These are phyloP conservation scores for Lophotriccus pileatus DNA, from an alignment of 2,797 vertebrate genomes.

Conservation along the genomic window DNA sequence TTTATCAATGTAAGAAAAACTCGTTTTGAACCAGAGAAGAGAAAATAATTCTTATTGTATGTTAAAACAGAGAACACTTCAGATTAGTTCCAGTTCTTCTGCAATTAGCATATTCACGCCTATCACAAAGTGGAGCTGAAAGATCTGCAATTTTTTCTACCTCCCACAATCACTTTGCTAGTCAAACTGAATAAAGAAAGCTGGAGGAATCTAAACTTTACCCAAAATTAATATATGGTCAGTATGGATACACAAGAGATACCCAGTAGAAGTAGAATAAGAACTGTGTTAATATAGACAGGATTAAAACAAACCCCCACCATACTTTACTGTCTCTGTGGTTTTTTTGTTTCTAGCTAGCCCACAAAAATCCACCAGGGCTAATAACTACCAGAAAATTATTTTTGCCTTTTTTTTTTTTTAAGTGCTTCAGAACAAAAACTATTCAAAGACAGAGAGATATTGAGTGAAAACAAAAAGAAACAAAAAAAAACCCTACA, in stretches of 20 bases:
- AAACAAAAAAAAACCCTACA: fast-evolving
- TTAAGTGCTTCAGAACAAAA: background rate
- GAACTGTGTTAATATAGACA: background rate
- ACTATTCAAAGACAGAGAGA: background rate
- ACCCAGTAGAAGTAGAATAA: background rate
- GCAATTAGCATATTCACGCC: background rate
- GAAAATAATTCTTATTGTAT: background rate
- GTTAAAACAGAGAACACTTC: background rate
- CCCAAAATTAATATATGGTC: background rate
- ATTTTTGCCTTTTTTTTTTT: background rate
- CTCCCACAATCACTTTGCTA: background rate
- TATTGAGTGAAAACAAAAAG: background rate
- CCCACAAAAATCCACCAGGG: background rate
- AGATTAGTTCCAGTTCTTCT: background rate
- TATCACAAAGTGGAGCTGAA: background rate
- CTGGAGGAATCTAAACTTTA: background rate
- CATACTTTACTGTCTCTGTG: background rate
- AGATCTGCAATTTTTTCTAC: background rate
- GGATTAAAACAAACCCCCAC: background rate
- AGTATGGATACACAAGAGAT: background rate
- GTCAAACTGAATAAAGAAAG: background rate
- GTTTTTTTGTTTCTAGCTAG: background rate
- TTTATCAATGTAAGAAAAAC: background rate
- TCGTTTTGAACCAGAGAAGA: background rate
- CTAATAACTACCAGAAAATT: background rate